These are phyloP conservation scores for Tragelaphus eurycerus DNA, from an alignment of 2,797 vertebrate species.

Conservation along the genomic window DNA sequence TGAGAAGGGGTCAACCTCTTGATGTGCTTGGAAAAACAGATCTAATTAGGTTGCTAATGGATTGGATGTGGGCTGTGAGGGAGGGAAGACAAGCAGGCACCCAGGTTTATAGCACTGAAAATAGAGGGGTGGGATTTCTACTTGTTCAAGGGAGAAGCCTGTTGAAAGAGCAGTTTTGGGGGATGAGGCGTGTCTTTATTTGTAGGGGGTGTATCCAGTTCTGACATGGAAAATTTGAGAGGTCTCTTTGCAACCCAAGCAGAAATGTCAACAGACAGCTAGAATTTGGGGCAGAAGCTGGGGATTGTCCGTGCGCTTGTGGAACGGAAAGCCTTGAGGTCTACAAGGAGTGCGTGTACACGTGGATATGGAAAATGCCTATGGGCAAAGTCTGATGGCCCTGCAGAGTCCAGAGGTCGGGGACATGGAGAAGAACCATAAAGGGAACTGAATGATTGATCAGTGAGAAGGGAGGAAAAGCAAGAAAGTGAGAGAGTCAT, in stretches of 20 bases:
- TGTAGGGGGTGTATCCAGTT: neutral
- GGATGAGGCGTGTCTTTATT: neutral
- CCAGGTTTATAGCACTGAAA: neutral
- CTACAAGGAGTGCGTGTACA: neutral
- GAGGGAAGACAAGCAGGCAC: neutral
- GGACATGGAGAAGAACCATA: neutral
- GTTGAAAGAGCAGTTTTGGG: neutral
- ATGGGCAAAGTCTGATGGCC: neutral
- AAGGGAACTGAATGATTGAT: neutral
- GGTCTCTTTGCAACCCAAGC: neutral
- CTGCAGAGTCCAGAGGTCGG: neutral
- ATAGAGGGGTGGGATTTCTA: neutral
- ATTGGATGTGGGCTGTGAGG: neutral
- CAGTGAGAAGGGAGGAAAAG: neutral
- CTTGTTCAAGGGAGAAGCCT: neutral
- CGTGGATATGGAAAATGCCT: neutral
- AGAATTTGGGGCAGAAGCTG: neutral
- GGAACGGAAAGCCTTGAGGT: neutral
- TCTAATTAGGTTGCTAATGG: neutral
- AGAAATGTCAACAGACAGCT: neutral
- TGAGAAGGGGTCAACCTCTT: neutral
- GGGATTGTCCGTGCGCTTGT: neutral
- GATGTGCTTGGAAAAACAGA: neutral
- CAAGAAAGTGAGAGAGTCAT: neutral
- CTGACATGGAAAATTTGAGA: neutral